Base-by-base conservation (phyloP, 2,113 vertebrate species). In the Ictalurus punctatus region DNA sequence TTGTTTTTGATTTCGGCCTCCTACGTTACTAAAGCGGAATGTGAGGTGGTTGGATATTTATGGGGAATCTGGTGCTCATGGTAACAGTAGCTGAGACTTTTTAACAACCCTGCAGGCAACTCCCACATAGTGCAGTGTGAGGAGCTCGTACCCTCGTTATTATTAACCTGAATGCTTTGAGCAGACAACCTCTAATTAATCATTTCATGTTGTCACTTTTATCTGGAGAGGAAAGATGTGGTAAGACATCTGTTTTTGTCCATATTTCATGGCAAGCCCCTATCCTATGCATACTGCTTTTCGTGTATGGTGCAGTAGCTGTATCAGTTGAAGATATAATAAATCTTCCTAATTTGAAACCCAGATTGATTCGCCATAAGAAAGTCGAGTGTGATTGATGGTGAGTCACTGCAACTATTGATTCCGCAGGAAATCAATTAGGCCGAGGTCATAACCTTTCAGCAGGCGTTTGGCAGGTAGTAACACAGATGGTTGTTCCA, bases 341-440 rank as follows among this genome's bases (percentile, higher is more conserved):
- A 67, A 80, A 56, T 82, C 78, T 59, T 58, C 58, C 74, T 86
- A 76, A 83, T 76, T 65, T 86, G 44, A 88, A 86, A 84, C 44
- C 61, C 89, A 90, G 71, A 30, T 54, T 85, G 27, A 73, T 78
- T 61, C 19, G 58, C 27, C 88, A 84, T 69, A 85, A 21, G 8
- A 8, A 58, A 6, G 65, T 69, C 69, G 19, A 73, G 63, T 54
- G 59, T 79, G 90, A 92, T 87, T 90, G 74, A 94, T 92, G 76
- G 71, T 5, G 54, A 71, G 27, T 44, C 25, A 27, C 25, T 27
- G 71, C 84, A 73, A 6, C 19, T 13, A n/a, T 85, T 73, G 74
- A 59, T 87, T 89, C 82, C 84, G 88, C n/a, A 30, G 91, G 89
- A 93, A 93, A 86, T 92, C 73, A 86, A 79, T 86, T 79, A 90